phyloP scores from a whole-genome alignment of 2,888 invertebrate species.

The Strigamia crassipes region DNA sequence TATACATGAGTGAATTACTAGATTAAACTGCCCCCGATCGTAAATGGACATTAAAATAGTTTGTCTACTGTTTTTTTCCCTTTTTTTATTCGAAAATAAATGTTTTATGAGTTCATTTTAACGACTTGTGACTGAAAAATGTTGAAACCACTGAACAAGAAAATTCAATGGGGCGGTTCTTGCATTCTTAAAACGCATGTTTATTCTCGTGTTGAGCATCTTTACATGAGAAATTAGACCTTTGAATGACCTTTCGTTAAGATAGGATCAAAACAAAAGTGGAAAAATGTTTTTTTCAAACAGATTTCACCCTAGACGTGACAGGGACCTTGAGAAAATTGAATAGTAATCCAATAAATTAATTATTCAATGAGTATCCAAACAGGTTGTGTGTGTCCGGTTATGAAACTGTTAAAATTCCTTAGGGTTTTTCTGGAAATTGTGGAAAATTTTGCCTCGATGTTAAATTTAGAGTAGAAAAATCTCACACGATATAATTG shows the following conservation, averaged over 20 bases:
- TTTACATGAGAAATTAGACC: too few species aligned
- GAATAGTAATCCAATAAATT: background rate
- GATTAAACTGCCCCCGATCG: slow-evolving; percentile 29
- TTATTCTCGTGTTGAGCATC: background rate
- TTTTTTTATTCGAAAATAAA: background rate
- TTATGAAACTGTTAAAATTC: background rate
- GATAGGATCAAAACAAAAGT: background rate
- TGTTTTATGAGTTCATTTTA: background rate
- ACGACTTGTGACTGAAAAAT: too few species aligned
- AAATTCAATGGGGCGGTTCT: background rate
- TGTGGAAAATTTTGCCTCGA: background rate
- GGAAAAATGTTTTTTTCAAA: background rate
- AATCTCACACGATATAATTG: background rate
- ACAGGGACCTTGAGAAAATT: background rate
- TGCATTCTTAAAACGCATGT: background rate
- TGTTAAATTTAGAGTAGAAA: background rate
- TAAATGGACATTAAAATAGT: slow-evolving; percentile 14
- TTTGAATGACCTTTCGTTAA: too few species aligned
- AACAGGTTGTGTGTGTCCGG: background rate
- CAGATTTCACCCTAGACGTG: background rate
- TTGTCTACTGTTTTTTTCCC: background rate
- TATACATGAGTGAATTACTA: slow-evolving; percentile 37
- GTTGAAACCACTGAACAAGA: background rate
- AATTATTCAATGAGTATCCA: background rate
- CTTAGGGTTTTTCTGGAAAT: background rate